Percentiles rank a stretch among this genome's conserved stretches.
Evolutionary conservation across 2,113 vertebrate species (phyloP).

Genomic region (Copsychus sechellarum): DNA sequence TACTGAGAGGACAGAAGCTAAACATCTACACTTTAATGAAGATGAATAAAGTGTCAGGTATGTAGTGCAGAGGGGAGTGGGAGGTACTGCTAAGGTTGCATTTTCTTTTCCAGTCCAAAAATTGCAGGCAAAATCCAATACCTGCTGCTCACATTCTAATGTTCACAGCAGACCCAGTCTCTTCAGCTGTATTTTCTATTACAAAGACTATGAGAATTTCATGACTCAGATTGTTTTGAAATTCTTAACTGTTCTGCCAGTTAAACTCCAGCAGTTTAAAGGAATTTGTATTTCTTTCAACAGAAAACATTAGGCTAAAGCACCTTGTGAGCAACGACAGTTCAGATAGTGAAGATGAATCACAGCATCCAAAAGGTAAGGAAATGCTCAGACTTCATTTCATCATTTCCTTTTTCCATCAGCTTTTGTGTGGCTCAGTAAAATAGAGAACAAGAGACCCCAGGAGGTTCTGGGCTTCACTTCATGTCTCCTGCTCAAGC

Average conservation of each 20-base stretch:
- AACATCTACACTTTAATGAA: neutral
- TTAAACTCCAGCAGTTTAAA: neutral
- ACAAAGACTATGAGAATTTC: neutral
- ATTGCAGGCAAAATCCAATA: neutral
- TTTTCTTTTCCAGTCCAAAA: neutral
- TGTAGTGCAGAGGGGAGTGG: neutral
- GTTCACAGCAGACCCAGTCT: neutral
- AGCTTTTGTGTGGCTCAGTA: neutral
- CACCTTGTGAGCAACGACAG: conserved; percentile 90
- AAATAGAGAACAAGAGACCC: neutral
- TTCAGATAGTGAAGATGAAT: conserved; percentile 89
- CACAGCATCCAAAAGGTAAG: conserved; percentile 85
- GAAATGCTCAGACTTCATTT: neutral
- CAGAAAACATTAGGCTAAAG: conserved; percentile 91
- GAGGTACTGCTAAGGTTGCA: neutral
- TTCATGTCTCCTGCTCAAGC: neutral
- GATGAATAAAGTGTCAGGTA: neutral
- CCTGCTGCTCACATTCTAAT: neutral
- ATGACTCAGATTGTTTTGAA: neutral
- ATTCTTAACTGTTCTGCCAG: neutral
- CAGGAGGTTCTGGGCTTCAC: neutral
- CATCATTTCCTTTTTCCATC: neutral
- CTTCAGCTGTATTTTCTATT: neutral
- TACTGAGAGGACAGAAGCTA: neutral
- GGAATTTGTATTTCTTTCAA: conserved; percentile 24